Evolutionary conservation across 2,113 vertebrate genomes (phyloP).

Genomic region (Peromyscus leucopus): DNA sequence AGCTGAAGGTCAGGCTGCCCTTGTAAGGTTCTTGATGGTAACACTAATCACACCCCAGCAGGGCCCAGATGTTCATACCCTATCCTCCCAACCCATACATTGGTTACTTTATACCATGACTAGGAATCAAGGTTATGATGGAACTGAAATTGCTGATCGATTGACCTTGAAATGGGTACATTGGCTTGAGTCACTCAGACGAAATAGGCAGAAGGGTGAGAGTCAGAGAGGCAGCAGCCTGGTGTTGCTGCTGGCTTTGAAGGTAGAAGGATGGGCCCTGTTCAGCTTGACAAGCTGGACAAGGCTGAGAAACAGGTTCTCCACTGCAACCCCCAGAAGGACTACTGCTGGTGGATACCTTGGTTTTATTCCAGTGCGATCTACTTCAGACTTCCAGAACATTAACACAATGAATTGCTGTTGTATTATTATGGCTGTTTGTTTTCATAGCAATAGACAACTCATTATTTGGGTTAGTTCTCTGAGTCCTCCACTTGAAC

Average conservation of each 20-base stretch:
- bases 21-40: not conserved
- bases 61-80: not conserved
- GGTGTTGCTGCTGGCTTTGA: not conserved
- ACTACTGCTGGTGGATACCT: not conserved
- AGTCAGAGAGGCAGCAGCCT: not conserved
- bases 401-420: not conserved
- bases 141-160: not conserved
- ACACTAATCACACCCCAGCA: not conserved
- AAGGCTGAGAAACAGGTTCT: not conserved
- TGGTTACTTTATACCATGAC: not conserved
- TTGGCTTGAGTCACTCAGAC: not conserved
- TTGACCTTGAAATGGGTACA: not conserved
- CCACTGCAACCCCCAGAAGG: not conserved
- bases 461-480: not conserved
- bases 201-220: not conserved
- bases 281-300: not conserved
- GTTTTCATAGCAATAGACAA: not conserved
- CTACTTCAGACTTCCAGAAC: not conserved
- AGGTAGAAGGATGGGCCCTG: not conserved
- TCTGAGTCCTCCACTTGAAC: constrained; percentile 19
- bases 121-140: not conserved
- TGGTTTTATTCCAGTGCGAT: not conserved
- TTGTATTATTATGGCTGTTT: not conserved
- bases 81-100: not conserved
- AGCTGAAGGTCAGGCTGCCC: not conserved